Base-by-base conservation (phyloP, 2,113 vertebrate genomes). In the Ursus arctos region DNA sequence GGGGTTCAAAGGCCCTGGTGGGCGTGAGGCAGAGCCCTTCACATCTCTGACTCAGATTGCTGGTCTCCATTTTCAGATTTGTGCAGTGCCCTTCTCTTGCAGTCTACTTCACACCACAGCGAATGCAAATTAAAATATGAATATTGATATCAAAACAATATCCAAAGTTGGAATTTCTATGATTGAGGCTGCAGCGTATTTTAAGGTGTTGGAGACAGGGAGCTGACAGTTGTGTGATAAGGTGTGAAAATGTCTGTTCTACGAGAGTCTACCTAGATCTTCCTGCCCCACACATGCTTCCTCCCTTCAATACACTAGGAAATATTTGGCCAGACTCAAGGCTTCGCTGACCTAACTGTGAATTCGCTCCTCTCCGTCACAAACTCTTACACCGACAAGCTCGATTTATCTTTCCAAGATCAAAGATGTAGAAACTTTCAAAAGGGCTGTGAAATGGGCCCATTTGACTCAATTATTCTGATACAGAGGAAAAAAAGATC, bases 111-210 rank as follows among this genome's bases (percentile, higher is more conserved):
- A 71, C 33, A 84, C 49, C 33, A 71, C 24, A 79, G 76, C 71
- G 89, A 96, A 95, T 92, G 90, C 72, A 95, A 97, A 98, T 97
- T 93, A 83, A 82, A 95, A 69, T 65, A 95, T 80, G 93, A 97
- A 95, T 92, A 97, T 14, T 93, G 94, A 82, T 89, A 96, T 80
- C 57, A 71, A 94, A 89, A 94, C 26, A 91, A 82, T 76, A 93
- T 53, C 92, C 77, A 80, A 94, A 69, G 86, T 71, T 91, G 94
- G 95, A 65, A 74, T 95, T 65, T 94, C 92, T 79, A 59, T 86
- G 96, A 98, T 87, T 88, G 97, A 97, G 79, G 63, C 71, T 96
- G 92, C 18, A 16, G 88, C 0, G 4, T 91, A 91, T 85, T 95
- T 97, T 95, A 87, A 84, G 18, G 84, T 95, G 87, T 87, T 96